These are phyloP conservation scores for Anabas testudineus DNA, from an alignment of 2,797 vertebrate genomes.

Conservation along the genomic window DNA sequence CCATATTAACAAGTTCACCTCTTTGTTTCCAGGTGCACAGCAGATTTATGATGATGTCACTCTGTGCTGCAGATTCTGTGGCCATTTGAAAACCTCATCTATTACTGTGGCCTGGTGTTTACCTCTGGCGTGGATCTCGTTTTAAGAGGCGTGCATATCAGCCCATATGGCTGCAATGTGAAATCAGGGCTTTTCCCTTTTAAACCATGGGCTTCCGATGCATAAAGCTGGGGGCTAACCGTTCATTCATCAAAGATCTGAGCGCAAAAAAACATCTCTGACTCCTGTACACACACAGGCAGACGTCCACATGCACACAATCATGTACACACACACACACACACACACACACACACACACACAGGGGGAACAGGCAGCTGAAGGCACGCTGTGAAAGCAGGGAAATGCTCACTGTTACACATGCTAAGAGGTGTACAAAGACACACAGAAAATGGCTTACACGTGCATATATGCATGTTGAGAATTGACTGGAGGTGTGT, in stretches of 20 bases:
- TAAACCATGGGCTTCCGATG: conserved; percentile 64
- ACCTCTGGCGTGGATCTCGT: conserved; percentile 47
- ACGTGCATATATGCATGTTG: conserved; percentile 52
- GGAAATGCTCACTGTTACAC: conserved; percentile 50
- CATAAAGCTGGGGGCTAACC: conserved; percentile 58
- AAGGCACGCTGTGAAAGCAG: conserved; percentile 47
- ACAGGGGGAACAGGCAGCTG: conserved; percentile 63
- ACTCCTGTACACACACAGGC: conserved; percentile 53
- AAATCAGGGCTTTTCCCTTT: conserved; percentile 60
- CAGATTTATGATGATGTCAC: conserved; percentile 65
- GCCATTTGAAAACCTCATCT: conserved; percentile 50
- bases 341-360: conserved; percentile 36
- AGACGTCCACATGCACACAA: conserved; percentile 15
- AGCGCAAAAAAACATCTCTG: conserved; percentile 53
- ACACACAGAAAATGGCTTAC: conserved; percentile 57
- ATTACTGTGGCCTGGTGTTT: conserved; percentile 50
- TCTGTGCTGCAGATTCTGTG: conserved; percentile 10
- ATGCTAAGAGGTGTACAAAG: conserved; percentile 47
- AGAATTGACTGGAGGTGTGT: conserved; percentile 75
- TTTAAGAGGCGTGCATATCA: conserved; percentile 22
- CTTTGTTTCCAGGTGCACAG: conserved; percentile 46
- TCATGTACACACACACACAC: conserved; percentile 28
- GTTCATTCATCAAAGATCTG: conserved; percentile 68
- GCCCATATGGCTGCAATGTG: conserved; percentile 66
- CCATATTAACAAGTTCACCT: conserved; percentile 30